Evolutionary conservation across 2,888 invertebrate species (phyloP), one percentile per base, ranked within the genome.

Genomic region (Eristalis intricaria): DNA sequence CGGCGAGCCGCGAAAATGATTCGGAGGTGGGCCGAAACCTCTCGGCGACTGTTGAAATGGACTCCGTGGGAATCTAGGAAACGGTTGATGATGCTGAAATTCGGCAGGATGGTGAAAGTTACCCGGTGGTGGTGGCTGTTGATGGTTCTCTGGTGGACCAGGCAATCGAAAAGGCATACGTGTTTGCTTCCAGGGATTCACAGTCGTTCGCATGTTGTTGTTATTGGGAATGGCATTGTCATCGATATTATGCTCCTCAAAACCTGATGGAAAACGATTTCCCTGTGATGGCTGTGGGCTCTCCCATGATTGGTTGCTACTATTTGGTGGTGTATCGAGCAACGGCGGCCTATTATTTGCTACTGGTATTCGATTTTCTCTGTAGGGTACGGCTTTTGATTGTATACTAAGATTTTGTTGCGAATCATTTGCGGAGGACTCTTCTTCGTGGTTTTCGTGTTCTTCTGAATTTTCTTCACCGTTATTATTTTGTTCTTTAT

Each of bases 1-100:
- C 15, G 87, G 87, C 32, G 87, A 87, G 2, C 87, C 87, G n/a
- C 84, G 71, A 60, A 80, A 87, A 73, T 87, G 87, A 69, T 76
- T 87, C 23, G 61, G 82, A 1, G 64, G 88, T 60, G 84, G 89
- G 38, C 76, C 71, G 29, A 89, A 89, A 68, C 81, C 83, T 64
- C 89, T 73, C 10, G 75, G 84, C 11, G 88, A 74, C 68, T 88
- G 81, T 56, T 80, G 85, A 78, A 89, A 89, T 23, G 82, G 84
- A 75, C 81, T 69, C 8, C 89, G 80, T 26, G 70, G 89, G 77
- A 85, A 88, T 71, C 83, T 70, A 3, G 69, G 83, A 56, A 78
- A 82, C 56, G 66, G 83, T 23, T 83, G 87, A 13, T 64, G 79
- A 64, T 87, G 87, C 66, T 65, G 82, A 63, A 82, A 86, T 1